Evolutionary conservation across 2,888 invertebrate species (phyloP).

Genomic region (Brachycybe producta): DNA sequence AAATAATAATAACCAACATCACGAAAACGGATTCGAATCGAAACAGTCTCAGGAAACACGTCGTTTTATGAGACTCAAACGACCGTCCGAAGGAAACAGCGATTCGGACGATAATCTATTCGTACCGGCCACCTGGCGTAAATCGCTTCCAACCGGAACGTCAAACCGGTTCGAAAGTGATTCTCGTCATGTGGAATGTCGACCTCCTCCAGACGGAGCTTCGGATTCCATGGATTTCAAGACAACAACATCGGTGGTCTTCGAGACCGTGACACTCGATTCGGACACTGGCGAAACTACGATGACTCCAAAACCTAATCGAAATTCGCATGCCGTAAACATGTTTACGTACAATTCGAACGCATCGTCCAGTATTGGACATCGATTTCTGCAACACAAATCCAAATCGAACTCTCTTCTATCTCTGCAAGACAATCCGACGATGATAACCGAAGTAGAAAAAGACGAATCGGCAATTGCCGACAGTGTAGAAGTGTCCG

Average conservation of each 20-base stretch:
- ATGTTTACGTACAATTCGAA: neutral
- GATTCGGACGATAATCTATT: neutral
- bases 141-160: neutral
- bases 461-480: neutral
- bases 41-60: too few species aligned
- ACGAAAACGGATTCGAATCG: too few species aligned
- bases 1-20: too few species aligned
- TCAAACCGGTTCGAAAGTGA: neutral
- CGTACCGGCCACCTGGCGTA: neutral
- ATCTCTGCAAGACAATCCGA: neutral
- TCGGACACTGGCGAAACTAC: neutral
- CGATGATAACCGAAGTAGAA: conserved; percentile 5
- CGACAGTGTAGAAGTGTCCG: neutral
- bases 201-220: neutral
- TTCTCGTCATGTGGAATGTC: neutral
- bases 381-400: too few species aligned
- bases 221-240: too few species aligned
- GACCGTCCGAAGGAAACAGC: neutral
- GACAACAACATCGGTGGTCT: too few species aligned
- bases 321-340: too few species aligned
- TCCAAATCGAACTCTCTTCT: neutral
- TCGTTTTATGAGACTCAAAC: neutral
- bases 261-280: neutral
- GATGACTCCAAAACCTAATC: neutral
- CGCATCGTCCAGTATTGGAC: neutral